Evolutionary conservation across 2,888 invertebrate species (phyloP).

Genomic region (Chrysopilus asiliformis): DNA sequence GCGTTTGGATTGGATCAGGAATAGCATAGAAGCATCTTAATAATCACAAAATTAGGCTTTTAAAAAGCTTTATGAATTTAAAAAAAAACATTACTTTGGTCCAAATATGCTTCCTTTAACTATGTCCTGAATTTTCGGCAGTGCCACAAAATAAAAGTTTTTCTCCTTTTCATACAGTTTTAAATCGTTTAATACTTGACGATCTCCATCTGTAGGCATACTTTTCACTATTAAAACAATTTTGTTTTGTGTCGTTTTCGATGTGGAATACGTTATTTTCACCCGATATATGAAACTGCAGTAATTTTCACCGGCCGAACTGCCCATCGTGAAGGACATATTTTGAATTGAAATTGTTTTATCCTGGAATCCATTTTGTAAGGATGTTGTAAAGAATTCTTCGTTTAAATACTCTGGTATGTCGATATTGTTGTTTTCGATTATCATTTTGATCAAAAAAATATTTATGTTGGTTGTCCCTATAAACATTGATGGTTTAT

Average conservation of each 20-base stretch:
- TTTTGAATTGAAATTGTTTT: slow-evolving; percentile 27
- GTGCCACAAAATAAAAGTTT: slow-evolving; percentile 35
- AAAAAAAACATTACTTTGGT: slow-evolving; percentile 23
- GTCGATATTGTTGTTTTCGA: slow-evolving; percentile 2
- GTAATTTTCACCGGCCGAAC: slow-evolving; percentile 9
- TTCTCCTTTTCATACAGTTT: slow-evolving; percentile 37
- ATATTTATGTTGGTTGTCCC: too few species aligned
- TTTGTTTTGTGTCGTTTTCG: not conserved
- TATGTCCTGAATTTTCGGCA: slow-evolving; percentile 28
- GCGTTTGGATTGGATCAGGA: slow-evolving; percentile 28
- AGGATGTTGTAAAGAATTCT: slow-evolving; percentile 26
- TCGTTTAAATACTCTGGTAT: slow-evolving; percentile 23
- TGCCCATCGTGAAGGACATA: slow-evolving; percentile 17
- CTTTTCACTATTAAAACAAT: slow-evolving; percentile 21
- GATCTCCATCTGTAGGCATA: slow-evolving; percentile 26
- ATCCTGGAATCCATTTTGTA: slow-evolving; percentile 28
- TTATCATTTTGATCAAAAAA: too few species aligned
- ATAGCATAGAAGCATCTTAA: slow-evolving; percentile 28
- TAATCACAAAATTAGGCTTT: not conserved
- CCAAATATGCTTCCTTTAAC: slow-evolving; percentile 23
- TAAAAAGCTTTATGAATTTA: not conserved
- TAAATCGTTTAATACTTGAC: slow-evolving; percentile 33
- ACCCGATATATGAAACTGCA: slow-evolving; percentile 8
- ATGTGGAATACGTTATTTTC: not conserved
- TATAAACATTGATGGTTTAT: too few species aligned